A percentile compares a stretch with the other conserved stretches of the same genome.
Conservation (phyloP, 2,113 vertebrate species). For the Phyllopteryx taeniolatus region DNA sequence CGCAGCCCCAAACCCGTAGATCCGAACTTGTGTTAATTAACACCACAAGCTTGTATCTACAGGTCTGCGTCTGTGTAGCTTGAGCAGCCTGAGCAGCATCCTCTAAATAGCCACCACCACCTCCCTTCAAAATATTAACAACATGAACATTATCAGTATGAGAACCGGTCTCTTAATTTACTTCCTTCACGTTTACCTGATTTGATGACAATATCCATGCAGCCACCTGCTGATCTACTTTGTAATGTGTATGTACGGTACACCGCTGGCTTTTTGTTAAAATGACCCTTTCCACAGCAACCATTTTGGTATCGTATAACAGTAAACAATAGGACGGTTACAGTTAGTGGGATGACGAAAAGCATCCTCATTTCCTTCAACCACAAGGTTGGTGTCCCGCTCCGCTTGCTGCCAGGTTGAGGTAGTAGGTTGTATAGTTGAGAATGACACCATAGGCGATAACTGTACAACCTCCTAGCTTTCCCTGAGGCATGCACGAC, state of each 20-base stretch:
- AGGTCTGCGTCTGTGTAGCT: conserved; percentile 74
- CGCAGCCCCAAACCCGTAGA: conserved; percentile 92
- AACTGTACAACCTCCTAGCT: conserved; percentile 98
- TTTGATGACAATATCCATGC: not conserved
- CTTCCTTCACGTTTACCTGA: not conserved
- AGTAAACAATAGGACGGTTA: not conserved
- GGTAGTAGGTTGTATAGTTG: conserved; percentile 99
- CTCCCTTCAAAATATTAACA: not conserved
- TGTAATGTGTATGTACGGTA: not conserved
- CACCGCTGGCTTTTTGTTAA: not conserved
- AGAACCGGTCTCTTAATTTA: not conserved
- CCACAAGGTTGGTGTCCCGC: not conserved
- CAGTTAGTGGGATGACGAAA: not conserved
- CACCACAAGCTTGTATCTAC: conserved; percentile 93
- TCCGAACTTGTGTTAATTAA: conserved; percentile 91
- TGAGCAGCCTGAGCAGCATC: conserved; percentile 41
- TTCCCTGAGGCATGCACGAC: conserved; percentile 84
- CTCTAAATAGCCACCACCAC: not conserved
- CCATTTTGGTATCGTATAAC: not conserved
- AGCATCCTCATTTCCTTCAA: not conserved
- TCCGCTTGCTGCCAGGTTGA: conserved; percentile 87
- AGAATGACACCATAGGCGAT: conserved; percentile 91
- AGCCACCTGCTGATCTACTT: not conserved
- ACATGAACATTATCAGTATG: not conserved
- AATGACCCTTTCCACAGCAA: not conserved